Base-by-base conservation (phyloP, 1,140 invertebrate genomes). In the Panulirus ornatus region DNA sequence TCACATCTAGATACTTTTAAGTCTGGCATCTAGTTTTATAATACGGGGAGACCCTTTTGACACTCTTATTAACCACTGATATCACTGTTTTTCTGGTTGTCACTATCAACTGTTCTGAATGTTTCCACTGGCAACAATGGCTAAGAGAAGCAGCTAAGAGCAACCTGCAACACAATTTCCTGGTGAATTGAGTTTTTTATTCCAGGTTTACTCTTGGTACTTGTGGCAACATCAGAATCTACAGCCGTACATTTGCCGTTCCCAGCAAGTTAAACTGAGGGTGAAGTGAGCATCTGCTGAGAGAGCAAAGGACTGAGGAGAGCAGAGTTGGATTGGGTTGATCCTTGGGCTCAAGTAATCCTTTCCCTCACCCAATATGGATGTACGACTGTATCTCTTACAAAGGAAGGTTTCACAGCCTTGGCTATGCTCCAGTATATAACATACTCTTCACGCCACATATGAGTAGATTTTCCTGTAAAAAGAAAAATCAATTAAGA, bases 391-490 rank as follows among this genome's bases (percentile, higher is more conserved):
- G 54, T 79, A 73, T 71, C 66, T 92, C 70, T 70, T 63, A 58
- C 34, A 40, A 83, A 76, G 81, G 81, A 71, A 89, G 70, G 47
- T 83, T 85, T 90, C 84, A 90, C 84, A 90, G 84, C 89, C 84
- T 82, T 79, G 84, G 71, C 82, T 78, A 86, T 86, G 75, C 79
- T 86, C 63, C 78, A 71, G 54, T 63, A 38, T 38, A 75, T 79
- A 76, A 73, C 76, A 38, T 86, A 84, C 71, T 84, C 83, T 78
- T 96, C 96, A 98, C 95, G 97, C 97, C 94, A 98, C 97, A 94
- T 98, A 98, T 92, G 97, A 97, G 95, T 98, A 98, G 92, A 98
- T 96, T 96, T 98, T 98, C 94, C 97, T 97, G 94, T 84, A 94
- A 95, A 92, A 76, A 92, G 86, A 94, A 93, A 92, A 91, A 84